These are phyloP conservation scores for Saguinus imperator DNA, from an alignment of 2,113 vertebrate genomes.

Conservation along the genomic window DNA sequence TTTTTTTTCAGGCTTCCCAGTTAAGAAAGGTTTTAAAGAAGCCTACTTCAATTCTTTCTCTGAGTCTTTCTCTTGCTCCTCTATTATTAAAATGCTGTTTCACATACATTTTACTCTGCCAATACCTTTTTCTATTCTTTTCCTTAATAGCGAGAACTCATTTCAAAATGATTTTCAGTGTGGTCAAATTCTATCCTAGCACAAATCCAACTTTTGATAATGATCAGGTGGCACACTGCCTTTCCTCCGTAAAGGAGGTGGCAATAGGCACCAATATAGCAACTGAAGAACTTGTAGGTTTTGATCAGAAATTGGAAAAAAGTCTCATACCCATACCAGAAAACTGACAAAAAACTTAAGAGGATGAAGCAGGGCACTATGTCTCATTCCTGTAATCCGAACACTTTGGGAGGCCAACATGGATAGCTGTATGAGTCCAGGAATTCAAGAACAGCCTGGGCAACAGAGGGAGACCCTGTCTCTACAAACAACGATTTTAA, in stretches of 20 bases:
- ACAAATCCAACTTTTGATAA: not conserved
- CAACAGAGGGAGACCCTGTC: too few relatives aligned
- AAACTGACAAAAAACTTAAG: not conserved
- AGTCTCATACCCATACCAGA: not conserved
- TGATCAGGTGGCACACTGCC: not conserved
- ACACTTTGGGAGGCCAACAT: too few relatives aligned
- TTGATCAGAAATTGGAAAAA: not conserved
- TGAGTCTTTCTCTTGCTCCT: not conserved
- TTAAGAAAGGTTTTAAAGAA: not conserved
- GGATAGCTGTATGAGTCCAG: too few relatives aligned
- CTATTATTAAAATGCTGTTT: not conserved
- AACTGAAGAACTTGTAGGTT: not conserved
- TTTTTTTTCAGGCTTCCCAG: not conserved
- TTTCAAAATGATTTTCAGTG: not conserved
- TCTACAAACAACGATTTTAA: too few relatives aligned
- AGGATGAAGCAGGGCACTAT: not conserved
- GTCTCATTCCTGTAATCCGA: too few relatives aligned
- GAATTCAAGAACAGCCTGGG: too few relatives aligned
- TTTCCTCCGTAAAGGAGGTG: not conserved
- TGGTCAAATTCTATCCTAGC: not conserved
- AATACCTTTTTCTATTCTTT: slow-evolving; percentile 1
- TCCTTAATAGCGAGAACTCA: slow-evolving; percentile 3
- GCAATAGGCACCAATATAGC: not conserved
- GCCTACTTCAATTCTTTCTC: not conserved
- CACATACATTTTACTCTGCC: not conserved